These are phyloP conservation scores for Deroptyus accipitrinus DNA, from an alignment of 2,113 vertebrate genomes.

Conservation along the genomic window DNA sequence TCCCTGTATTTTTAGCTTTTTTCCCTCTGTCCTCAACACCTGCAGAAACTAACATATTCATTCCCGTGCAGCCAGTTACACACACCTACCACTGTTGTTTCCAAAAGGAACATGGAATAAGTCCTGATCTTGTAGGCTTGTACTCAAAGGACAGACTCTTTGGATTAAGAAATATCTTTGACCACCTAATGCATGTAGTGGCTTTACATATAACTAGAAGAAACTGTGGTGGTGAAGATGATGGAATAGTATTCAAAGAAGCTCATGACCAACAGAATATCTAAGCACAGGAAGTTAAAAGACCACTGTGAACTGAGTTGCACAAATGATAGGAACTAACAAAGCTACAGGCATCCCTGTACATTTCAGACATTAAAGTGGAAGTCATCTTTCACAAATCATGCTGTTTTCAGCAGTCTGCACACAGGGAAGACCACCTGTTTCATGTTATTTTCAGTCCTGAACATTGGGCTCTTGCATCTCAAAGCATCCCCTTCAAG, in stretches of 20 bases:
- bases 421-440: neutral
- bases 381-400: neutral
- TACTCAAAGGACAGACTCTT: neutral
- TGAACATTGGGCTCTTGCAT: neutral
- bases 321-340: neutral
- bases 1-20: neutral
- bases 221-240: neutral
- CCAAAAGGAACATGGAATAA: neutral
- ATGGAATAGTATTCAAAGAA: neutral
- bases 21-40: neutral
- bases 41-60: neutral
- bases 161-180: neutral
- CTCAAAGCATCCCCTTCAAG: neutral
- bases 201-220: neutral
- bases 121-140: neutral
- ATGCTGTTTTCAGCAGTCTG: neutral
- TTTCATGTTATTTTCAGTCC: neutral
- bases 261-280: neutral
- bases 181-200: neutral
- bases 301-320: neutral
- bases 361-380: neutral
- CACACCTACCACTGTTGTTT: neutral
- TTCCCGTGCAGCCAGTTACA: neutral
- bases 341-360: neutral
- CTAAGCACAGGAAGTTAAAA: neutral